Percentiles rank a stretch among this genome's conserved stretches.
phyloP scores from a whole-genome alignment of 2,888 invertebrate genomes.

The Meloe dianella region DNA sequence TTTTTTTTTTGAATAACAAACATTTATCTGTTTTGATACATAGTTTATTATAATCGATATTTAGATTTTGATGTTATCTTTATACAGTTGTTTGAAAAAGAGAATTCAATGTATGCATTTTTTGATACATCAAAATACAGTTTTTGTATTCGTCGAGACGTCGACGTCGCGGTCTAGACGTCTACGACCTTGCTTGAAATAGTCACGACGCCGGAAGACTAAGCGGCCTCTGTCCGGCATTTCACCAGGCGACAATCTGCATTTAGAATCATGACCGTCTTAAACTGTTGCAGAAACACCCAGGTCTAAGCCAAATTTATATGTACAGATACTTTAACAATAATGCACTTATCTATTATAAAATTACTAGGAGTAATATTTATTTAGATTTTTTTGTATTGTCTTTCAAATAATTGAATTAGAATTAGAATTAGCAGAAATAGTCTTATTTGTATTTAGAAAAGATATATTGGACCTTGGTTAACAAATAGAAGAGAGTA shows the following conservation, averaged over 20 bases:
- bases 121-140: constrained; percentile 18
- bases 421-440: neutral
- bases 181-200: constrained; percentile 57
- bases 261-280: constrained; percentile 29
- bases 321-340: no score
- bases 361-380: no score
- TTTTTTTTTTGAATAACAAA: neutral
- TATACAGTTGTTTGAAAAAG: neutral
- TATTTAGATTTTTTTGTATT: no score
- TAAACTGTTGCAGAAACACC: constrained; percentile 20
- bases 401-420: no score
- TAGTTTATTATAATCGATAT: neutral
- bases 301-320: constrained; percentile 21
- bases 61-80: constrained; percentile 11
- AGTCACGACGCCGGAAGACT: constrained; percentile 57
- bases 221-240: constrained; percentile 49
- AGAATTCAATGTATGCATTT: constrained; percentile 14
- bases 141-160: constrained; percentile 24
- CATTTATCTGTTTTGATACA: constrained; percentile 2
- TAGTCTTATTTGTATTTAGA: neutral
- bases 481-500: constrained; percentile 1
- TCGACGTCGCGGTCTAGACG: constrained; percentile 50
- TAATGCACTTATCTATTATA: no score
- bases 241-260: constrained; percentile 34
- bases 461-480: neutral